Base-by-base conservation (phyloP, 2,888 invertebrate genomes). In the Lobophora halterata region DNA sequence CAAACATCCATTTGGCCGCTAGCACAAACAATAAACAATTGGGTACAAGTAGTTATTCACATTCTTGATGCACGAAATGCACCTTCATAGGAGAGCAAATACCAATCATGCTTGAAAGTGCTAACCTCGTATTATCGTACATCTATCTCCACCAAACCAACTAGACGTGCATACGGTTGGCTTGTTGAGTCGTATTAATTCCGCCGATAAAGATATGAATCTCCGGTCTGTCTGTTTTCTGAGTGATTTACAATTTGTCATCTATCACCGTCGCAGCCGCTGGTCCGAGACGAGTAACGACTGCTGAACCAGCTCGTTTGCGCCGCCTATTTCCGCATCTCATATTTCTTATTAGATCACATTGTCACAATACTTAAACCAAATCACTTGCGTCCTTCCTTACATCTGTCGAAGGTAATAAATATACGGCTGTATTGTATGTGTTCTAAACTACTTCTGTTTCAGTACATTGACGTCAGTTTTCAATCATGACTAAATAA, bases 281-380 rank as follows among this genome's bases (percentile, higher is more conserved):
- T 72, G 65, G 68, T 68, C 71, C 74, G 67, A 54, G 58, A 72
- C 77, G 68, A 55, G 58, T 68, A 69, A 67, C 58, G 62, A 69
- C 65, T 64, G 65, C 63, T 67, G 65, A 61, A 62, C 60, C 57
- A 63, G 60, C 67, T 66, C 56, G 61, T 65, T 70, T 61, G 58
- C 55, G 59, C 56, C 58, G 51, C 58, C 58, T 61, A 66, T 66
- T 79, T 80, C 81, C 79, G 75, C 68, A 52, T 79, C 72, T 76
- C 72, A 65, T 74, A 70, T 77, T 76, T 72, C 76, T 61, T 58
- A 61, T 54, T 61, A 50, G 58, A 54, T 58, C 52, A 60, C 56
- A 59, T 61, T 58, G 63, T 58, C 55, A 65, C 64, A 69, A 54
- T 52, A 45, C 49, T 23, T 32, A 50, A 43, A 55, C 39, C 33